These are phyloP conservation scores for Meganola albula DNA, from an alignment of 2,888 invertebrate genomes.

Conservation along the genomic window DNA sequence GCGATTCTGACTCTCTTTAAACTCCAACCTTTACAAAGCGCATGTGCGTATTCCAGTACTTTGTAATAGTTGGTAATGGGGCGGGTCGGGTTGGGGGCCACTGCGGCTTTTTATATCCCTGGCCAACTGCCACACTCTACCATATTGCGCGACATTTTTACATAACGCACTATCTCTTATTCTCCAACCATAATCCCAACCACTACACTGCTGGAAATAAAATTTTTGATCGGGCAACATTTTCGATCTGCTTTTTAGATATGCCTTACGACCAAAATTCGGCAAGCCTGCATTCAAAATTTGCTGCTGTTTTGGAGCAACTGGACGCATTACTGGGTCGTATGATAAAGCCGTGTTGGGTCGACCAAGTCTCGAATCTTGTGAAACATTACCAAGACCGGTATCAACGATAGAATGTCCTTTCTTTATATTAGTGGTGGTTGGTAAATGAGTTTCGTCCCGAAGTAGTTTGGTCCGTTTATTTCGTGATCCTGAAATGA, in stretches of 20 bases:
- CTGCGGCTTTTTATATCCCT: slow-evolving; percentile 35
- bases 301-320: slow-evolving; percentile 31
- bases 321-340: slow-evolving; percentile 47
- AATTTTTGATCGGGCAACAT: slow-evolving; percentile 40
- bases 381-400: slow-evolving; percentile 39
- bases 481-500: slow-evolving; percentile 33
- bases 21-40: no score
- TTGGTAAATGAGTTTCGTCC: slow-evolving; percentile 36
- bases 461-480: slow-evolving; percentile 34
- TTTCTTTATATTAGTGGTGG: slow-evolving; percentile 31
- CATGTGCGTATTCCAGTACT: no score
- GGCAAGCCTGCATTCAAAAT: slow-evolving; percentile 40
- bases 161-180: slow-evolving; percentile 35
- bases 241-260: slow-evolving; percentile 33
- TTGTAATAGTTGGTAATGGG: no score
- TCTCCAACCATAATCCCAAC: slow-evolving; percentile 47
- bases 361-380: slow-evolving; percentile 37
- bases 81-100: slow-evolving; percentile 44
- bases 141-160: slow-evolving; percentile 27
- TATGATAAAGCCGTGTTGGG: slow-evolving; percentile 31
- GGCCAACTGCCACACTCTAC: slow-evolving; percentile 40
- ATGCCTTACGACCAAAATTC: slow-evolving; percentile 35
- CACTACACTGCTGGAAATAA: slow-evolving; percentile 40
- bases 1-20: no score
- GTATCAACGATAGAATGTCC: slow-evolving; percentile 40